A percentile compares a stretch with the other conserved stretches of the same genome.
These are phyloP conservation scores for Siderastrea siderea DNA, from an alignment of 92 coral and sea anemone genomes.

Conservation along the genomic window DNA sequence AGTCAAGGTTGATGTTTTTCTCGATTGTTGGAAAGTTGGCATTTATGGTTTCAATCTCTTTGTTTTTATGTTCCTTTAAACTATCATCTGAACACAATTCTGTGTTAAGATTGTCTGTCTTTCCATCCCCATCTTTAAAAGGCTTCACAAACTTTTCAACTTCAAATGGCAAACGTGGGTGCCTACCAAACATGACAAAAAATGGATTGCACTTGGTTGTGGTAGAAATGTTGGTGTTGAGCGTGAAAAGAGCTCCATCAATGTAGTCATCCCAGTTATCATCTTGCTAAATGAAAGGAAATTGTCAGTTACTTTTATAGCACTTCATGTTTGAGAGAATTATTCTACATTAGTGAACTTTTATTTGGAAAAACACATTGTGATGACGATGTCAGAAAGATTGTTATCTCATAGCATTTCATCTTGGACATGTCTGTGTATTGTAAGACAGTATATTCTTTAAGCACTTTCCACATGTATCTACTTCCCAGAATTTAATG, in stretches of 20 bases:
- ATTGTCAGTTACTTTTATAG: no score
- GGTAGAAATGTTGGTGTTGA: slow-evolving; percentile 64
- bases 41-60: slow-evolving; percentile 19
- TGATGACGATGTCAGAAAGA: no score
- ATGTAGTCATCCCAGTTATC: slow-evolving; percentile 74
- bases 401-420: no score
- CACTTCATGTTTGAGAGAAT: no score
- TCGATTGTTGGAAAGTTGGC: slow-evolving; percentile 47
- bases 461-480: neutral
- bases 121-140: slow-evolving; percentile 3
- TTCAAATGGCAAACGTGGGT: slow-evolving; percentile 69
- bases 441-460: neutral
- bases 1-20: slow-evolving; percentile 60
- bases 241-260: slow-evolving; percentile 66
- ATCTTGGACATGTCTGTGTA: neutral
- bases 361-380: no score
- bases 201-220: slow-evolving; percentile 76
- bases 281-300: neutral
- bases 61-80: slow-evolving; percentile 26
- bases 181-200: slow-evolving; percentile 58
- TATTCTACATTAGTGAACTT: no score
- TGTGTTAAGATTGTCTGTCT: slow-evolving; percentile 8
- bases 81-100: slow-evolving; percentile 23
- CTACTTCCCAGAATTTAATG: neutral
- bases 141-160: slow-evolving; percentile 43